Conservation (phyloP, 1,140 invertebrate species). For the Drosophila bocki region DNA sequence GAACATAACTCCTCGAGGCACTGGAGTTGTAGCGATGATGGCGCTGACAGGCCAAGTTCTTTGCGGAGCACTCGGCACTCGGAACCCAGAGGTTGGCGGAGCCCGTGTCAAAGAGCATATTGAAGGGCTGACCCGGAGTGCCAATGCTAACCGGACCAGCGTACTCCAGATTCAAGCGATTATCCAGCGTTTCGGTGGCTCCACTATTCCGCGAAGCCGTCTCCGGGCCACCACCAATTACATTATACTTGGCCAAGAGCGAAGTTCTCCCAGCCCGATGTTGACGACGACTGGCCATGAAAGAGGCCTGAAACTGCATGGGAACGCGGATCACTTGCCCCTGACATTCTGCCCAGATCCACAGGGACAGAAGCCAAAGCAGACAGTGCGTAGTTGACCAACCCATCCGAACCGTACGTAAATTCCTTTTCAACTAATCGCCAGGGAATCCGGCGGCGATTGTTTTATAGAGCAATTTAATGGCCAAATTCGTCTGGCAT, state of each 20-base stretch:
- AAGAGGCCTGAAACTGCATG: conserved; percentile 46
- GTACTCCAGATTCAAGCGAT: conserved; percentile 50
- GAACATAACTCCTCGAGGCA: conserved; percentile 35
- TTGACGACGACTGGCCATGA: conserved; percentile 43
- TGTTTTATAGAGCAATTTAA: conserved; percentile 54
- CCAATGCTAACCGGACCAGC: conserved; percentile 95
- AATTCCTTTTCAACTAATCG: conserved; percentile 35
- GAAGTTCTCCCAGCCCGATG: conserved; percentile 28
- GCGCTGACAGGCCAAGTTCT: conserved; percentile 50
- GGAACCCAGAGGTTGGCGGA: conserved; percentile 62
- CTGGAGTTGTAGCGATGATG: conserved; percentile 52
- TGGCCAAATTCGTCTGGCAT: conserved; percentile 40
- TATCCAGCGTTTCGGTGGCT: conserved; percentile 42
- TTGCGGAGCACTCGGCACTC: conserved; percentile 34
- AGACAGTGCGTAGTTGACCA: conserved; percentile 9
- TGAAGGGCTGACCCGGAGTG: conserved; percentile 91
- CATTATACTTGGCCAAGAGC: conserved; percentile 47
- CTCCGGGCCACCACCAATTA: neutral
- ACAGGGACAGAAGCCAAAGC: conserved; percentile 16
- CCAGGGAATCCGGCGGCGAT: conserved; percentile 22
- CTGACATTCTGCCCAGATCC: neutral
- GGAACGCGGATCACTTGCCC: conserved; percentile 37
- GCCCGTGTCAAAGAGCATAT: conserved; percentile 58
- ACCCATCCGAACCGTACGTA: conserved; percentile 10
- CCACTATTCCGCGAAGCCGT: conserved; percentile 4